Conservation (phyloP, 2,888 invertebrate species). For the Frankliniella fusca region DNA sequence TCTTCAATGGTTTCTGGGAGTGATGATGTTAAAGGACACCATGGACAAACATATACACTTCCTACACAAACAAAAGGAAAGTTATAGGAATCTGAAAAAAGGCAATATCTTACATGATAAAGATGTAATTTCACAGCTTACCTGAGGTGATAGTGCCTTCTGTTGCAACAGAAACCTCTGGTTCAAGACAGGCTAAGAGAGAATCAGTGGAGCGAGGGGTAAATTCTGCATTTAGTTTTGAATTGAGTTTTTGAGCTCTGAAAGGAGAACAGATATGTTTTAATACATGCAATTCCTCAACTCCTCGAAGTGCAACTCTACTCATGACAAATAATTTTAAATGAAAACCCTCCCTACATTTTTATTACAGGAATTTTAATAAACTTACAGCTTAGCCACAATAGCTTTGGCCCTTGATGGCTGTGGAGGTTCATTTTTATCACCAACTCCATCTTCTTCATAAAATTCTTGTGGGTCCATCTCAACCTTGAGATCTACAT, state of each 20-base stretch:
- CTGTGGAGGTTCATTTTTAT: background rate
- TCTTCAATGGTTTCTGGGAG: background rate
- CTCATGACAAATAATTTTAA: background rate
- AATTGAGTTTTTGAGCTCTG: background rate
- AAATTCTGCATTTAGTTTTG: background rate
- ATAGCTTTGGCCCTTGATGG: background rate
- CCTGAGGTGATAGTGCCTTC: background rate
- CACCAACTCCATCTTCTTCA: background rate
- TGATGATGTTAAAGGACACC: background rate
- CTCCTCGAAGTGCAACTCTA: background rate
- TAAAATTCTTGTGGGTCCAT: background rate
- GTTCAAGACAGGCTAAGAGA: constrained; percentile 4
- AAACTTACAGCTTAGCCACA: background rate
- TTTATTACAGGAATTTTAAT: background rate
- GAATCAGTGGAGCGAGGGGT: background rate
- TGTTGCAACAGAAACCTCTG: background rate
- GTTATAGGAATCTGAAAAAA: background rate
- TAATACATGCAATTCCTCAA: too few species aligned
- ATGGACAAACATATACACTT: background rate
- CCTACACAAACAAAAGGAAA: background rate
- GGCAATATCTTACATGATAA: background rate
- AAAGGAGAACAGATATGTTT: background rate
- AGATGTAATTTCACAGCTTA: background rate
- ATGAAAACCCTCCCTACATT: background rate
- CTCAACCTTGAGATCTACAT: background rate